A percentile compares a stretch with the other conserved stretches of the same genome.
Conservation (phyloP, 2,888 invertebrate species). For the Deilephila porcellus region DNA sequence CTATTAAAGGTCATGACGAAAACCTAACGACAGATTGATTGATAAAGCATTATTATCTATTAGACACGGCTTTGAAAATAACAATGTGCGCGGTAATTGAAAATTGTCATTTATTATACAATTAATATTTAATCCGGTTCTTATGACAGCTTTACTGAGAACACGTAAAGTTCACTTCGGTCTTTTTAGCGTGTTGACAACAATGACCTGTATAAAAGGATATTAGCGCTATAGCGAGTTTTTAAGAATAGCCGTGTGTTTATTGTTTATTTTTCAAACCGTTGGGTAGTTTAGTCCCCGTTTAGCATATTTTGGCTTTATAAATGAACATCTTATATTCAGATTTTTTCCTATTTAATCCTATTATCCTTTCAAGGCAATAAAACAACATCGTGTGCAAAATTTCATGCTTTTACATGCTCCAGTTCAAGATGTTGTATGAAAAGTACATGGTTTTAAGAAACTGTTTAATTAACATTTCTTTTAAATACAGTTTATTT, state of each 20-base stretch:
- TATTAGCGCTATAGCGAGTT: background rate
- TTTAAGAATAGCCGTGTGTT: background rate
- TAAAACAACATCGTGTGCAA: too few relatives aligned
- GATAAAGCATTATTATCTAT: conserved; percentile 28
- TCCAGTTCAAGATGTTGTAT: too few relatives aligned
- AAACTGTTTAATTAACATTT: too few relatives aligned
- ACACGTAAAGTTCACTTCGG: background rate
- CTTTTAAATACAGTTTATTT: too few relatives aligned
- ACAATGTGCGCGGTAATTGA: conserved; percentile 27
- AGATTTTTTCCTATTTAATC: too few relatives aligned
- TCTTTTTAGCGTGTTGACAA: background rate
- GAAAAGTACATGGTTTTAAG: too few relatives aligned
- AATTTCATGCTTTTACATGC: too few relatives aligned
- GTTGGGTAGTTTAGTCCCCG: too few relatives aligned
- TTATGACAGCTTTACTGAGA: background rate
- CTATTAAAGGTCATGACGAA: conserved; percentile 24
- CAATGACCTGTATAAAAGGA: background rate
- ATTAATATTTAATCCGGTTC: background rate
- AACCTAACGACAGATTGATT: conserved; percentile 27
- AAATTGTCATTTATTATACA: conserved; percentile 11
- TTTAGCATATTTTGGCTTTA: too few relatives aligned
- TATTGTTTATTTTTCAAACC: too few relatives aligned
- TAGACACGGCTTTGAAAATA: conserved; percentile 21
- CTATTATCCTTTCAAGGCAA: too few relatives aligned
- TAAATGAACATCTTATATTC: too few relatives aligned